phyloP scores from a whole-genome alignment of 2,888 invertebrate species.

The Uloborus plumipes region DNA sequence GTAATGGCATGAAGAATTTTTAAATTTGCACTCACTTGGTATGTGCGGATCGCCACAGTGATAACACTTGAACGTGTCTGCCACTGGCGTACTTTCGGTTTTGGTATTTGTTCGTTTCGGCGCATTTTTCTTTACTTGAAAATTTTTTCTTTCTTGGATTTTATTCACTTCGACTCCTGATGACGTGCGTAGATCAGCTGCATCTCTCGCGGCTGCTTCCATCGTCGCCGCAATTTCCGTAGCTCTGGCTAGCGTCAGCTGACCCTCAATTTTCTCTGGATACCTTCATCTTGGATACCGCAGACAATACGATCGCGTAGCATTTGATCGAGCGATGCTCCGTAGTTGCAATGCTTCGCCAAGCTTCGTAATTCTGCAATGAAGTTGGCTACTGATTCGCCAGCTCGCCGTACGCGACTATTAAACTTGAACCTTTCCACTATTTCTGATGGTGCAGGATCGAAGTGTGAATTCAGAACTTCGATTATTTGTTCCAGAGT shows the following conservation, averaged over 20 bases:
- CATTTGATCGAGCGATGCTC: constrained; percentile 11
- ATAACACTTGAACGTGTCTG: not conserved
- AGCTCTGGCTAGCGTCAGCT: constrained; percentile 6
- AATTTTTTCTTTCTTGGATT: not conserved
- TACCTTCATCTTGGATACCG: constrained; percentile 13
- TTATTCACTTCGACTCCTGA: no score
- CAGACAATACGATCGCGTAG: constrained; percentile 14
- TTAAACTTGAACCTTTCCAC: constrained; percentile 1
- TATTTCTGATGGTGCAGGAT: not conserved
- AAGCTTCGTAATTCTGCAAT: not conserved
- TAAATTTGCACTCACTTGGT: not conserved
- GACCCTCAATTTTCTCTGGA: constrained; percentile 7
- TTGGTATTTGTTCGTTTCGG: no score
- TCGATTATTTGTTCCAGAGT: not conserved
- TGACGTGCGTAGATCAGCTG: not conserved
- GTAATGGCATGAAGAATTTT: not conserved
- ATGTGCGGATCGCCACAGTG: not conserved
- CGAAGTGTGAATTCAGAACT: not conserved
- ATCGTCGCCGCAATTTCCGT: not conserved
- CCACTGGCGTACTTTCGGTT: no score
- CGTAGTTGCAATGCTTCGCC: constrained; percentile 8
- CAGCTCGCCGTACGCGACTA: not conserved
- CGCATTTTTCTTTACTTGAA: no score
- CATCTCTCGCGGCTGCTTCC: not conserved
- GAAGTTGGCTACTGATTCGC: not conserved